Evolutionary conservation across 1,140 invertebrate genomes (phyloP), one percentile per base, ranked within the genome.

Genomic region (Aricia agestis): DNA sequence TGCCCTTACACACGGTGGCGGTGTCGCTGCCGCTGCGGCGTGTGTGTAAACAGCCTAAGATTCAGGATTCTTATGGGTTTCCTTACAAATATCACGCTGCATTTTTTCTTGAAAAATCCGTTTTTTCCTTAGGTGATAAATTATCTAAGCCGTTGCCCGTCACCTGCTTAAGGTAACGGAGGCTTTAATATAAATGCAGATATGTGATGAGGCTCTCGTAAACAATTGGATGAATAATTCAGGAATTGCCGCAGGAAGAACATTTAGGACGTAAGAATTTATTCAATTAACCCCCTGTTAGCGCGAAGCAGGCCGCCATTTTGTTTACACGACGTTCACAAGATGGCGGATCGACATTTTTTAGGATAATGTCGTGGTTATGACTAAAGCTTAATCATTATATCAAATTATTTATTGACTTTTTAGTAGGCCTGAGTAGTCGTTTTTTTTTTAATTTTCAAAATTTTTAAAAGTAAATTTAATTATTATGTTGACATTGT

Each of bases 211-310:
- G 69, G 68, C 25, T 57, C 67, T 65, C 58, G 74, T 78, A 78
- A 78, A 78, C 76, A 78, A 75, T 76, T 71, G 72, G 69, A 72
- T 78, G 77, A 78, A 78, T 78, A 70, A 78, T 78, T 74, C 71
- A 78, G 61, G 70, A 19, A 67, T 67, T 67, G 18, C 66, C 42
- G 66, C 66, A n/a, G 31, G 31, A 41, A 45, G 66, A 42, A 67
- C 10, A 67, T 42, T 32, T 66, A 72, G 67, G 41, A 31, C 59
- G 66, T 71, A 72, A 61, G 41, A 42, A 58, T 31, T 61, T 52
- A 65, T 69, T 58, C n/a, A 67, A 41, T 42, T 41, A 67, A 52
- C 42, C 59, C 9, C 17, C 4, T 19, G 59, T 63, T 25, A 63
- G 19, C 18, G 18, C 58, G 58, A 13, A 19, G 11, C 5, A n/a